These are phyloP conservation scores for Scaptomyza parva DNA, from an alignment of 2,888 invertebrate species.

Conservation along the genomic window DNA sequence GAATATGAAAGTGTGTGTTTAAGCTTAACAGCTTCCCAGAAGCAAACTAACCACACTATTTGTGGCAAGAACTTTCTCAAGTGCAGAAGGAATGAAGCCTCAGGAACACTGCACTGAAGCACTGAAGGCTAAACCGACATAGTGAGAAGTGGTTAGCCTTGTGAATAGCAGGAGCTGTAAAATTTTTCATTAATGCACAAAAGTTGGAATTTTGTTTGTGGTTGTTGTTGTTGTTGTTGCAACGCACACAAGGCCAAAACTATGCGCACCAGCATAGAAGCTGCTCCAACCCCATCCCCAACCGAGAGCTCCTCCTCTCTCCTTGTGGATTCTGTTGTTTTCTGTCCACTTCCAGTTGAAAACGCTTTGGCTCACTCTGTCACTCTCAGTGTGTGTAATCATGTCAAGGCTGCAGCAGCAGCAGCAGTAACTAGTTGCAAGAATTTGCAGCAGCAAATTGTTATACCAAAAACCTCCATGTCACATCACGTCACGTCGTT, in stretches of 20 bases:
- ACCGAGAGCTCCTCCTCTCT: too few species aligned
- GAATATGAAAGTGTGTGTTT: neutral
- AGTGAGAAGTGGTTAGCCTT: constrained; percentile 44
- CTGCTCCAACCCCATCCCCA: neutral
- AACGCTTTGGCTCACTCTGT: constrained; percentile 40
- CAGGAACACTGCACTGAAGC: neutral
- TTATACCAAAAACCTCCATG: too few species aligned
- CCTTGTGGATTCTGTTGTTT: neutral
- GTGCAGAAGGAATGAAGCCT: neutral
- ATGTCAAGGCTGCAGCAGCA: constrained; percentile 71
- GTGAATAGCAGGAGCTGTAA: constrained; percentile 27
- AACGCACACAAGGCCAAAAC: constrained; percentile 35
- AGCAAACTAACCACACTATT: neutral
- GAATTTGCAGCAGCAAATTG: too few species aligned
- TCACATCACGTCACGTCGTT: constrained; percentile 2
- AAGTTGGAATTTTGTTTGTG: constrained; percentile 13
- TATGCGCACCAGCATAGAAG: too few species aligned
- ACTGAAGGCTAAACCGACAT: constrained; percentile 15
- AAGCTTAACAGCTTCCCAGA: neutral
- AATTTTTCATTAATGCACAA: constrained; percentile 40
- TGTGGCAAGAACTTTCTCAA: neutral
- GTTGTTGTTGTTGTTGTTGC: neutral
- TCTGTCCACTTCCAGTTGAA: neutral
- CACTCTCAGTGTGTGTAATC: constrained; percentile 62
- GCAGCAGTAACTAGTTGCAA: too few species aligned